Conservation (phyloP, 2,888 invertebrate genomes). For the Melikaiella ostensackeni region DNA sequence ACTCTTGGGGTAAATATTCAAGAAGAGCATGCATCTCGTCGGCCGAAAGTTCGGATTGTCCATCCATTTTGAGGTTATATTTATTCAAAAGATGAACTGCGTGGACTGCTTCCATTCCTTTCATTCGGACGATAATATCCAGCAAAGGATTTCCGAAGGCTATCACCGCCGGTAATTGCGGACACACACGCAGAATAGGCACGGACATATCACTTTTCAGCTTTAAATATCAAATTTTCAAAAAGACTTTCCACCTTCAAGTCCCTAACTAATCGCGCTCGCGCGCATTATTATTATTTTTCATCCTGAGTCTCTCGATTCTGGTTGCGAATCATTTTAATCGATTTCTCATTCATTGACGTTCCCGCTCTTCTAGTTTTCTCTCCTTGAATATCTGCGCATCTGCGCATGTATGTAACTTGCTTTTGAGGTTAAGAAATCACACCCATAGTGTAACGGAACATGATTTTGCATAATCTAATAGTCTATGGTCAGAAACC, state of each 20-base stretch:
- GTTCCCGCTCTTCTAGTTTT: background rate
- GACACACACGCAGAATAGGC: conserved; percentile 15
- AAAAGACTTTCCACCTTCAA: background rate
- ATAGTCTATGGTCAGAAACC: too few relatives aligned
- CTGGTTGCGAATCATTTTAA: background rate
- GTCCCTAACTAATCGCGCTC: background rate
- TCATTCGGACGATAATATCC: conserved; percentile 67
- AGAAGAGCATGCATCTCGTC: conserved; percentile 65
- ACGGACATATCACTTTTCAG: conserved; percentile 32
- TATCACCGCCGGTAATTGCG: conserved; percentile 63
- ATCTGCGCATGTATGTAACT: background rate
- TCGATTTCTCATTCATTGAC: background rate
- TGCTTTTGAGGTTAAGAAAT: too few relatives aligned
- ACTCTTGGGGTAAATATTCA: conserved; percentile 65
- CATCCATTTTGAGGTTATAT: conserved; percentile 68
- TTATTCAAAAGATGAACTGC: conserved; percentile 49
- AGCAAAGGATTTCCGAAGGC: conserved; percentile 75
- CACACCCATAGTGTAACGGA: too few relatives aligned
- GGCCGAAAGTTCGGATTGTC: conserved; percentile 67
- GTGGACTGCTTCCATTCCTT: conserved; percentile 45
- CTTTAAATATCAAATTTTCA: background rate
- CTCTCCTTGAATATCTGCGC: background rate
- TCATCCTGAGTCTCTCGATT: background rate
- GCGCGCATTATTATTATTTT: background rate
- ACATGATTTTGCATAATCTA: too few relatives aligned